Base-by-base conservation (phyloP, 2,797 vertebrate species). In the Paguma larvata region DNA sequence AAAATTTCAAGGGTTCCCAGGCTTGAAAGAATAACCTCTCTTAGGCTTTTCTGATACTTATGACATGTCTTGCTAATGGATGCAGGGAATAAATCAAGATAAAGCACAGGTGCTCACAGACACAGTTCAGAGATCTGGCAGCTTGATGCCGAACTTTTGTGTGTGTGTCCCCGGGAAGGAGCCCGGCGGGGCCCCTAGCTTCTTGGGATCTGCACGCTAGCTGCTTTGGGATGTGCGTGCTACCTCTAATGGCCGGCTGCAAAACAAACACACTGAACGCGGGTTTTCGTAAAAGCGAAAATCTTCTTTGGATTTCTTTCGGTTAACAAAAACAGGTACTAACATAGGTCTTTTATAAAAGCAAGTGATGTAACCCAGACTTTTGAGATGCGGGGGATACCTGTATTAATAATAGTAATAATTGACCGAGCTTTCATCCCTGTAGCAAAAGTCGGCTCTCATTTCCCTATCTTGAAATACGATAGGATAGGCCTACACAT, bases 391-490 rank as follows among this genome's bases (percentile, higher is more conserved):
- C 19, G 13, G 32, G 77, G 48, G 6, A 53, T 53, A 79, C 48
- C 46, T 79, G 70, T 79, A 34, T 94, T 32, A 27, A 0, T 77
- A 83, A 25, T 16, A 6, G 6, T 15, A 2, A 7, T 7, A 5
- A 27, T 91, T 92, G 25, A 77, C 51, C 95, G 34, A 59, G 53
- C 62, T 97, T 97, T 94, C 87, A 94, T 32, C 85, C 97, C 67
- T 79, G 11, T 44, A 83, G 80, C 67, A 88, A 23, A 96, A 77
- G 15, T 75, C 46, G 48, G 23, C 27, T 93, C 51, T 85, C 27
- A 19, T 41, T 94, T 97, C 53, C 59, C 79, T 91, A 72, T 83
- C 77, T 83, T 48, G 65, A 78, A 25, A 44, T 92, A 59, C 38
- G 32, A 5, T 59, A 88, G 11, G 41, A 4, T 53, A 86, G 27